Base-by-base conservation (phyloP, 2,113 vertebrate genomes). In the Lanius ludovicianus region DNA sequence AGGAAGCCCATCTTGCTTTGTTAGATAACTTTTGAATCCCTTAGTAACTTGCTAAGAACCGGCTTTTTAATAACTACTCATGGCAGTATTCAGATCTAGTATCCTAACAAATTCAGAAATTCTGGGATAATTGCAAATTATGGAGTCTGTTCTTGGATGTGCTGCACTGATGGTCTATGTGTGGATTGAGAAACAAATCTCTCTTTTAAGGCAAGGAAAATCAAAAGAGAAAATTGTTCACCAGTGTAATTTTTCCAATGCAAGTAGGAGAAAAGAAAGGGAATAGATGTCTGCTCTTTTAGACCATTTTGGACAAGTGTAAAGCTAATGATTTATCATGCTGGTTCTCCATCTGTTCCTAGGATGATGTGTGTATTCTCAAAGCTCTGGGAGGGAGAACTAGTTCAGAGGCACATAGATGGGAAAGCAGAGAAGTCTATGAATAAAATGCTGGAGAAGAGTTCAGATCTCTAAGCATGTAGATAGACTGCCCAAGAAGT, bases 21-120 rank as follows among this genome's bases (percentile, higher is more conserved):
- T 63, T 67, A 70, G 30, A 28, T 84, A 60, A 57, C 22, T 79
- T 87, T 53, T 87, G 19, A 79, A 76, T 90, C 46, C 44, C 33
- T 62, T 87, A 69, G 67, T 73, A 76, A 44, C 46, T 50, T 87
- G 11, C 19, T 86, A 50, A 93, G 68, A 50, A 90, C 55, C 35
- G 46, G 8, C 14, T 65, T n/a, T 93, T 86, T 69, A 80, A 53
- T 73, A 86, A 63, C 50, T 65, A 62, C n/a, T 75, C 21, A n/a
- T 75, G 60, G 10, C 35, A 60, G 20, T 84, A 46, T 62, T 92
- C 63, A 86, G 25, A 46, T 86, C 30, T 67, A 50, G 46, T 77
- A 59, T 85, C 55, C 49, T 83, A 82, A 82, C 86, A 85, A 93
- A 90, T 88, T 93, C 44, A 93, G 60, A 83, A 52, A 64, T 84